Evolutionary conservation across 2,113 vertebrate genomes (phyloP), one percentile per base, ranked within the genome.

Genomic region (Hyperopisus bebe): DNA sequence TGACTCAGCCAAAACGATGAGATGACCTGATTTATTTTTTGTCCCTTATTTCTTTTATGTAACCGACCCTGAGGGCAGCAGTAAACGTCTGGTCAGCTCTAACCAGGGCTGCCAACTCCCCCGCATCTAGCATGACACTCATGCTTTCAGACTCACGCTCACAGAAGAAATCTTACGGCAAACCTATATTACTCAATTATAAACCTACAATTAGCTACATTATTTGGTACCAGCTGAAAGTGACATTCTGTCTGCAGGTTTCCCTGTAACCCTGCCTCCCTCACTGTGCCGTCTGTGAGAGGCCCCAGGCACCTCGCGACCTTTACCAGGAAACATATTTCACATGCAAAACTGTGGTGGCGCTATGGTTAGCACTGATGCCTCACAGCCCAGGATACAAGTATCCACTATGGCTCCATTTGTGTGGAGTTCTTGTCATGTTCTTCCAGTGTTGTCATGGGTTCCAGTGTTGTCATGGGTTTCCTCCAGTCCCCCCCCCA

Each of bases 1-100:
- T 80, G 74, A 80, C 74, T 80, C 74, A 80, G 74, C 74, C 35
- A 80, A 86, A 86, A 86, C 5, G 46, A 86, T 50, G 19, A 48
- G 83, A 50, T n/a, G 83, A 47, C 44, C 24, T n/a, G 3, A 50
- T 48, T 47, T 50, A n/a, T 27, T 2, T 6, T 77, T 15, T 77
- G 31, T 77, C 15, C 27, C 13, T 42, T 42, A 19, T 19, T 39
- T 77, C 53, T 17, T 39, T 31, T 11, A 77, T 31, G 70, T 1
- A 27, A 39, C 31, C 1, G 3, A 77, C 74, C 11, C 74, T 17
- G 15, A 39, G 35, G 70, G 35, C 74, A 80, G 74, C n/a, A 80
- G 31, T 39, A 17, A 80, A 42, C 3, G 70, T 39, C 31, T 77
- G 70, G 8, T 39, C 5, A 39, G 62, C 8, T 10, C 58, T 53